Percentiles rank a stretch among this genome's conserved stretches.
phyloP scores from a whole-genome alignment of 1,140 invertebrate species.

The Rhagoletis pomonella region DNA sequence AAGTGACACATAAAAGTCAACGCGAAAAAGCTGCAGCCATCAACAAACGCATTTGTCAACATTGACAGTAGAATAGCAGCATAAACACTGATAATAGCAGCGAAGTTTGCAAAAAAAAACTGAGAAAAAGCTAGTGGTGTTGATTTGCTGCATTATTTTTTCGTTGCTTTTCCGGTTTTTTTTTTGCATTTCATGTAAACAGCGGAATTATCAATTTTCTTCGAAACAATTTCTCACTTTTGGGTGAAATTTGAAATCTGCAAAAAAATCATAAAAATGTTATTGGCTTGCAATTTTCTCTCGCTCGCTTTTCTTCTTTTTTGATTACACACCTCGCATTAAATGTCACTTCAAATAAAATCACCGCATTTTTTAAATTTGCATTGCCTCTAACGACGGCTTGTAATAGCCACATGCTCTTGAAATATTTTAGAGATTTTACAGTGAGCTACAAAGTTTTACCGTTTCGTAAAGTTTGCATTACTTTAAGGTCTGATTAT shows the following conservation, averaged over 20 bases:
- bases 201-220: not conserved
- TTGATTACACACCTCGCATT: not conserved
- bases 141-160: no score
- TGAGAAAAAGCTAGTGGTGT: not conserved
- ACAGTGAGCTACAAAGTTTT: no score
- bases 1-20: slow-evolving; percentile 29
- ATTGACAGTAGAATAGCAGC: slow-evolving; percentile 5
- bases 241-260: not conserved
- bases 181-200: not conserved
- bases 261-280: not conserved
- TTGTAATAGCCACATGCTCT: no score
- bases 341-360: not conserved
- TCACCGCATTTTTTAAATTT: no score
- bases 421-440: no score
- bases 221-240: not conserved
- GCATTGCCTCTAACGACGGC: no score
- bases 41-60: slow-evolving; percentile 24
- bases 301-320: not conserved
- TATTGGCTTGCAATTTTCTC: not conserved
- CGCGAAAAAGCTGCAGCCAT: not conserved
- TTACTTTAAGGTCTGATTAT: no score
- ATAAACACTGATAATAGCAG: no score
- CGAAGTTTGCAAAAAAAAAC: not conserved
- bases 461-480: no score
- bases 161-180: not conserved